Evolutionary conservation across 30 jellyfish, hydroid and myxozoan genomes (phyloP), one percentile per base, ranked within the genome.

Genomic region (Rhopilema esculentum): DNA sequence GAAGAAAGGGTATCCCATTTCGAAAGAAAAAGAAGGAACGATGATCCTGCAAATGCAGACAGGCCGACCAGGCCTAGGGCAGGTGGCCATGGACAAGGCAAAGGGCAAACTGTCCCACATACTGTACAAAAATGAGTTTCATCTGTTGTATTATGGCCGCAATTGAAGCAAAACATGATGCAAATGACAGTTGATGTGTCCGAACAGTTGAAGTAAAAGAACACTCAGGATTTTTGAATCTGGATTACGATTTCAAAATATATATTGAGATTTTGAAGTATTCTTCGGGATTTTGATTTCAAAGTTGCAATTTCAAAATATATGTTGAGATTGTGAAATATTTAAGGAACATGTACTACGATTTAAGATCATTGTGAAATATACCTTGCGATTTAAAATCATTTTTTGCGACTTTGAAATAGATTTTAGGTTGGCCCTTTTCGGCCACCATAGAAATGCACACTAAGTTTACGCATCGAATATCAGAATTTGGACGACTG

Each of bases 81-180:
- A 51, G 66, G 20, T 51, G 18, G 66, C 66, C 66, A 51, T 51
- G 66, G 66, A 51, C 66, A 51, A 51, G 66, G 18, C 66, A 51
- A 51, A 51, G 66, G 66, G 66, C 66, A 51, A 51, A n/a, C n/a
- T 73, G 84, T 73, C 69, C 84, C 84, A 73, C 84, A 28, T 29
- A 29, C 69, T 30, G 84, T 40, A 73, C 69, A 65, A 65, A 65
- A 65, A 65, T 65, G 69, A 22, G 21, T 24, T 70, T 70, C 57
- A 31, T 70, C 63, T 26, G 62, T 31, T 26, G 25, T 4, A 49
- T 70, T 70, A 70, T 70, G 81, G 61, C 81, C 81, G 63, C 81
- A 70, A 70, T 70, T 9, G 33, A 70, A 70, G 63, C 81, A 70
- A 70, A 70, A 70, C 81, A 70, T 70, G 81, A 31, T 70, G 81